Percentiles rank a stretch among this genome's conserved stretches.
phyloP scores from a whole-genome alignment of 92 coral and sea anemone genomes.

The Zoanthus sansibaricus region DNA sequence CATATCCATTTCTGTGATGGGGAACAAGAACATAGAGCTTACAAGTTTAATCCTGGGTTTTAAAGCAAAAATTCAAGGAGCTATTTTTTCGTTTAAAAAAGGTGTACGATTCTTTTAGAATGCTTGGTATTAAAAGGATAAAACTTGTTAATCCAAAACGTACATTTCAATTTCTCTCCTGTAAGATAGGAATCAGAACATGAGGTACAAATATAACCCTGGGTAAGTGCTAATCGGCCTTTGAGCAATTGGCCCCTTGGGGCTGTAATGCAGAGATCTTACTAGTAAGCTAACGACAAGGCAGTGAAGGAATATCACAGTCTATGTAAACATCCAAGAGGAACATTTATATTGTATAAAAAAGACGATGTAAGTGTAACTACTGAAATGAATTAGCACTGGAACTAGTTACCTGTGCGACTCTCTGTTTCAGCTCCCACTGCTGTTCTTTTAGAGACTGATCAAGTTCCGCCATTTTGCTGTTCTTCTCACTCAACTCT shows the following conservation, averaged over 20 bases:
- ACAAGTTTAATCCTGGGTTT: too few relatives aligned
- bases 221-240: too few relatives aligned
- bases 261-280: background rate
- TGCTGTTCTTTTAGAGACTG: slow-evolving; percentile 89
- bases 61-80: too few relatives aligned
- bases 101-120: too few relatives aligned
- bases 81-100: too few relatives aligned
- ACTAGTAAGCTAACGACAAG: background rate
- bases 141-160: too few relatives aligned
- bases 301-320: background rate
- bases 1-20: too few relatives aligned
- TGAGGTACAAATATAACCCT: background rate
- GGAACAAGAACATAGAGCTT: too few relatives aligned
- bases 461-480: slow-evolving; percentile 87
- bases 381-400: background rate
- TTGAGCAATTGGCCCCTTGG: background rate
- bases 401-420: slow-evolving; percentile 79
- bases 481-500: slow-evolving; percentile 77
- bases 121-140: too few relatives aligned
- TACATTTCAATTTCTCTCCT: background rate
- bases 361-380: background rate
- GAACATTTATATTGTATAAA: background rate
- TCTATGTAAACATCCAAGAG: background rate
- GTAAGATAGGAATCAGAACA: background rate
- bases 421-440: slow-evolving; percentile 86